phyloP scores from a whole-genome alignment of 2,888 invertebrate genomes.

The Protophormia terraenovae region DNA sequence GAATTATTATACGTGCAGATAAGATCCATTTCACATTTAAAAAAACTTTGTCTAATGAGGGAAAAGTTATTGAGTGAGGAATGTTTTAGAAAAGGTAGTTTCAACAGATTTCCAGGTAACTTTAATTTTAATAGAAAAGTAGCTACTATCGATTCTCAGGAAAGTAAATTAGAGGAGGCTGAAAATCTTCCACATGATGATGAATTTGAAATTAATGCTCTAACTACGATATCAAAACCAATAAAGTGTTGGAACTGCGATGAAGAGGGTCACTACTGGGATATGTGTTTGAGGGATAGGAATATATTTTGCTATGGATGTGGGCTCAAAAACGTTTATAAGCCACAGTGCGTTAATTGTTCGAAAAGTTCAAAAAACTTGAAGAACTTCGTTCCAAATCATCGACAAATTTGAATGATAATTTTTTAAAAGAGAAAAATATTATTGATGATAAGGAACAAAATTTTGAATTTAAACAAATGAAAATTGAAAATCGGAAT shows the following conservation, averaged over 20 bases:
- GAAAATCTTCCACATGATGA: not conserved
- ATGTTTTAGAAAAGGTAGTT: not conserved
- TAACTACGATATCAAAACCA: not conserved
- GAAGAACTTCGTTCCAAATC: not conserved
- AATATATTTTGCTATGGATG: constrained; percentile 32
- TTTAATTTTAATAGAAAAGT: not conserved
- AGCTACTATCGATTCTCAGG: not conserved
- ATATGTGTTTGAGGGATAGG: not conserved
- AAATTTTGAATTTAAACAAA: no score
- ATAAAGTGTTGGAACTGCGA: constrained; percentile 32
- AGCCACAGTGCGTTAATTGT: constrained; percentile 14
- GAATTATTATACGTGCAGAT: not conserved
- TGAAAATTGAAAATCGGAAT: no score
- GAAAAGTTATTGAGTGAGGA: not conserved
- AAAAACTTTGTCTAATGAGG: not conserved
- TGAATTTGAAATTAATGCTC: not conserved
- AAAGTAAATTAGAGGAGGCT: not conserved
- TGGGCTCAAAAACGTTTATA: constrained; percentile 5
- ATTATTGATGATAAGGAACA: not conserved
- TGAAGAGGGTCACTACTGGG: not conserved
- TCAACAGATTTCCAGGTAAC: not conserved
- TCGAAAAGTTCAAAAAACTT: not conserved
- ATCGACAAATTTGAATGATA: no score
- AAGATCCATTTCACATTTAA: not conserved
- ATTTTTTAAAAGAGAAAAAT: not conserved